phyloP scores from a whole-genome alignment of 2,888 invertebrate species.

The Linyphia triangularis region DNA sequence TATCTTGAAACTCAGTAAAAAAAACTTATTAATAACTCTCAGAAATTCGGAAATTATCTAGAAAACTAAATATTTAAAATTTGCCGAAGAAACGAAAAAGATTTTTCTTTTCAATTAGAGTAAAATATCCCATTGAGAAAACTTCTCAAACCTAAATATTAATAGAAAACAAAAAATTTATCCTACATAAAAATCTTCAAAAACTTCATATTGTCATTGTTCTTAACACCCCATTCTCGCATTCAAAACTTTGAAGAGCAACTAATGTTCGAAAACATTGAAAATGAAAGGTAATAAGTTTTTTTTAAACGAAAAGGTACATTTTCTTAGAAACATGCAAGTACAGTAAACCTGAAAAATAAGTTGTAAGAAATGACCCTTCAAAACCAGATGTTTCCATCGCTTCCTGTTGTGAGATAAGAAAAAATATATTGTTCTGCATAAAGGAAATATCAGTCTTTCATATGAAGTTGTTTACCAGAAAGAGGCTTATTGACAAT shows the following conservation, averaged over 20 bases:
- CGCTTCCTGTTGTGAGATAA: constrained; percentile 9
- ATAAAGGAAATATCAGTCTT: constrained; percentile 27
- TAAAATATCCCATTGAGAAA: neutral
- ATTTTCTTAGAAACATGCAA: neutral
- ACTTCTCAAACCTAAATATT: neutral
- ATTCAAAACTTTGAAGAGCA: neutral
- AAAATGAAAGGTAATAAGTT: constrained; percentile 25
- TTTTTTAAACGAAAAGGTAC: constrained; percentile 7
- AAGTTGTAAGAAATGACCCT: constrained; percentile 41
- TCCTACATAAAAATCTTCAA: neutral
- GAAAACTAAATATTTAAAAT: neutral
- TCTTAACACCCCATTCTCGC: neutral
- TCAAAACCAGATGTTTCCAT: constrained; percentile 35
- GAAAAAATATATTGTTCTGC: constrained; percentile 44
- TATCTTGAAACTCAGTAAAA: no score
- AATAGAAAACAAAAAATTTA: neutral
- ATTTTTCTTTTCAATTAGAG: neutral
- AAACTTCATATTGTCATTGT: neutral
- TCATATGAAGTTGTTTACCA: constrained; percentile 6
- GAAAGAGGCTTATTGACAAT: constrained; percentile 30
- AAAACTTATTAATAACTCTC: no score
- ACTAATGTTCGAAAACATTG: neutral
- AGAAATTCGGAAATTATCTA: no score
- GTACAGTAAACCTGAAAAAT: constrained; percentile 26
- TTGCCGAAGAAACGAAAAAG: neutral